phyloP scores from a whole-genome alignment of 2,113 vertebrate species.

The Brachypteracias leptosomus region DNA sequence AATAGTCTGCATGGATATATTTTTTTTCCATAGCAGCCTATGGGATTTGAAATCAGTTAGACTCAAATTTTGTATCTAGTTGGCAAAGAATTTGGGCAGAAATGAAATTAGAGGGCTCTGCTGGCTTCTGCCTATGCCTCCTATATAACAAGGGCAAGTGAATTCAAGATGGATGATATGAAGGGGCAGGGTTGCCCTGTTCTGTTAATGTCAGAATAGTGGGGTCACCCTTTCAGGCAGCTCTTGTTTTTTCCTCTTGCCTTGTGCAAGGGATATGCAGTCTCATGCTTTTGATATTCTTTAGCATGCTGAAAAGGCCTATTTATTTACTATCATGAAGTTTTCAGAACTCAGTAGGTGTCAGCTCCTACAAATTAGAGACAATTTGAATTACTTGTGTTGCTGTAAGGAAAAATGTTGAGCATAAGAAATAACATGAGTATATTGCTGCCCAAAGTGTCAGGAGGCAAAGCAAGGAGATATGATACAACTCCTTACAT shows the following conservation, averaged over 20 bases:
- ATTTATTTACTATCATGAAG: not conserved
- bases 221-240: not conserved
- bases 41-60: not conserved
- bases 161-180: accelerated
- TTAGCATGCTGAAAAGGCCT: not conserved
- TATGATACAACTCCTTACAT: not conserved
- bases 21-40: not conserved
- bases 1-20: not conserved
- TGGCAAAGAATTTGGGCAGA: not conserved
- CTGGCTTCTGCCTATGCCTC: not conserved
- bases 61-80: not conserved
- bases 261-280: not conserved
- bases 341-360: not conserved
- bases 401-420: not conserved
- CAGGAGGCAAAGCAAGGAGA: not conserved
- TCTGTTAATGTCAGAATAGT: not conserved
- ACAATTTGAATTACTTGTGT: not conserved
- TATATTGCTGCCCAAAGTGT: not conserved
- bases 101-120: not conserved
- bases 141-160: not conserved
- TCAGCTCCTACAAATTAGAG: not conserved
- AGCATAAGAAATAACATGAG: not conserved
- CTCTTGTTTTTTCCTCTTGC: not conserved
- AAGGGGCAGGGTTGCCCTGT: not conserved
- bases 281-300: not conserved